A percentile compares a stretch with the other conserved stretches of the same genome.
phyloP scores from a whole-genome alignment of 1,140 invertebrate species.

The Drosophila serrata region DNA sequence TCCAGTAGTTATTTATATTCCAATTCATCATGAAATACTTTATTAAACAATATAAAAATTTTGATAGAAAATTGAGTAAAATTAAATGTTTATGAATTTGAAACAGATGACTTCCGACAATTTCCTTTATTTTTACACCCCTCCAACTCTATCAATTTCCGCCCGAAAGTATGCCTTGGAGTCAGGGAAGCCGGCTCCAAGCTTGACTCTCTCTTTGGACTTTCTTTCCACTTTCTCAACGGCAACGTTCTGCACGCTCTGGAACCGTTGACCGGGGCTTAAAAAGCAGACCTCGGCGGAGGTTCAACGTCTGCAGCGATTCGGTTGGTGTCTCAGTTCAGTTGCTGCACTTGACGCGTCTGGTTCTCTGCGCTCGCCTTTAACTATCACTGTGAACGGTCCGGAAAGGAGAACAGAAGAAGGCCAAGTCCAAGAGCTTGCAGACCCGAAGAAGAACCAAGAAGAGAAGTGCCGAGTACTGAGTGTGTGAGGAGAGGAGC shows the following conservation, averaged over 20 bases:
- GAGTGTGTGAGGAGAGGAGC: slow-evolving; percentile 30
- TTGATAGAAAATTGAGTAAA: no score
- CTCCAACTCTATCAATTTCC: background rate
- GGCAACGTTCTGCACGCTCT: slow-evolving; percentile 29
- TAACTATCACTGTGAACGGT: slow-evolving; percentile 4
- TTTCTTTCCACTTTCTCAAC: slow-evolving; percentile 63
- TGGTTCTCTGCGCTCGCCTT: slow-evolving; percentile 52
- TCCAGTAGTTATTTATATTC: no score
- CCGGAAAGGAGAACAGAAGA: slow-evolving; percentile 8
- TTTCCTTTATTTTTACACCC: background rate
- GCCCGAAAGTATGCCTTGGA: slow-evolving; percentile 39
- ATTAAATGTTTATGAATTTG: no score
- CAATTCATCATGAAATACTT: no score
- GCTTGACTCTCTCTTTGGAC: slow-evolving; percentile 13
- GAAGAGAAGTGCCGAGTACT: slow-evolving; percentile 23
- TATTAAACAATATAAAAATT: no score
- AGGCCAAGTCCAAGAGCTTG: slow-evolving; percentile 24
- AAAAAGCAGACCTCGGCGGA: slow-evolving; percentile 15
- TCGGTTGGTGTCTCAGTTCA: slow-evolving; percentile 63
- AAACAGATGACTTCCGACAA: no score
- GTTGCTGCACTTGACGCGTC: slow-evolving; percentile 75
- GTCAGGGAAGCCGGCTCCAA: background rate
- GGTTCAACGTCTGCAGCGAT: slow-evolving; percentile 73
- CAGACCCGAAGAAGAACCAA: slow-evolving; percentile 3
- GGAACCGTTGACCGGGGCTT: slow-evolving; percentile 20